Evolutionary conservation across 2,113 vertebrate genomes (phyloP).

Genomic region (Genyomyrus donnyi): DNA sequence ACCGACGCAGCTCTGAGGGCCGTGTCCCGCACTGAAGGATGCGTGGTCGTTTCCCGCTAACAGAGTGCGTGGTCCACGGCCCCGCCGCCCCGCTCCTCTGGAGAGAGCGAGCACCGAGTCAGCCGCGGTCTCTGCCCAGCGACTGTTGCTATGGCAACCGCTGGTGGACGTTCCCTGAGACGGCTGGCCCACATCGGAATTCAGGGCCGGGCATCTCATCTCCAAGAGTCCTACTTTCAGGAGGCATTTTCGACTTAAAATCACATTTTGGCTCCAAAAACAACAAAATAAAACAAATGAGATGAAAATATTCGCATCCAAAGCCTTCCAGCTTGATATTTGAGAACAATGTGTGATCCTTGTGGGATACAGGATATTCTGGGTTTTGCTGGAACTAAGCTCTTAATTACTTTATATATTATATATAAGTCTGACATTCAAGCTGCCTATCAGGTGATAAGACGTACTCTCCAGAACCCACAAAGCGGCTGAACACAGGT

Average conservation of each 20-base stretch:
- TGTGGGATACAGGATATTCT: neutral
- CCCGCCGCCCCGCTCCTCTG: neutral
- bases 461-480: neutral
- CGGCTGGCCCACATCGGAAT: conserved; percentile 1
- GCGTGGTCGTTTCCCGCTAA: neutral
- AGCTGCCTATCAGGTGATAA: neutral
- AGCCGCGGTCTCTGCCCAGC: neutral
- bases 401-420: neutral
- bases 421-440: neutral
- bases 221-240: neutral
- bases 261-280: neutral
- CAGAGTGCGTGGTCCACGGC: neutral
- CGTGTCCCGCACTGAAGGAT: neutral
- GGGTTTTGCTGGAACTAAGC: neutral
- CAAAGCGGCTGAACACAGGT: neutral
- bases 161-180: neutral
- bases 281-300: neutral
- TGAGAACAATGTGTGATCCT: neutral
- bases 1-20: neutral
- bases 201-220: neutral
- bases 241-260: neutral
- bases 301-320: neutral
- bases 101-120: neutral
- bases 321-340: neutral
- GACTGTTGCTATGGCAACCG: conserved; percentile 10